Evolutionary conservation across 2,113 vertebrate genomes (phyloP).

Genomic region (Arvicanthis niloticus): DNA sequence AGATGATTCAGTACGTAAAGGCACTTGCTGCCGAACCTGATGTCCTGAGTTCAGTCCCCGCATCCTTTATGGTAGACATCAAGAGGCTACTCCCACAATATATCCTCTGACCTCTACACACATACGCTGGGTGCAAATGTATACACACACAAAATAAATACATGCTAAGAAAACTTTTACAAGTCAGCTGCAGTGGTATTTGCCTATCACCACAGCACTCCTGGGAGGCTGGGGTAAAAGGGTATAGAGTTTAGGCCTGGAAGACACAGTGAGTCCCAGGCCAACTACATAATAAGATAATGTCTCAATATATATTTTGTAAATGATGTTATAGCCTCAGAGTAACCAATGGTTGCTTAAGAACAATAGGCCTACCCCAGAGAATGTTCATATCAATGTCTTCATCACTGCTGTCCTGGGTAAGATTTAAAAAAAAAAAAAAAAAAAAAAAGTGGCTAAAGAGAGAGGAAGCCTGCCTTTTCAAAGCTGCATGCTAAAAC

Average conservation of each 20-base stretch:
- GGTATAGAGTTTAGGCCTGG: background rate
- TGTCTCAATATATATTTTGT: background rate
- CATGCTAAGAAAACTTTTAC: no score
- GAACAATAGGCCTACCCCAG: background rate
- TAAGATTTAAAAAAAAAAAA: background rate
- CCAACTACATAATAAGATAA: background rate
- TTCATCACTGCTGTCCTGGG: background rate
- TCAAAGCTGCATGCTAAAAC: constrained; percentile 20
- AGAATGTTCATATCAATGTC: background rate
- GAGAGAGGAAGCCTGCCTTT: background rate
- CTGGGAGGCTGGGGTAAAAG: background rate
- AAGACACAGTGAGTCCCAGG: background rate
- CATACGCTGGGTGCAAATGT: background rate
- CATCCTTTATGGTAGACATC: background rate
- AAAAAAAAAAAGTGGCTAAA: background rate
- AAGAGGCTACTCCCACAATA: background rate
- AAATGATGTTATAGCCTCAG: background rate
- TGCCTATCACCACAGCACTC: background rate
- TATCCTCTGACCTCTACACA: background rate
- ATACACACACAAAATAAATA: background rate
- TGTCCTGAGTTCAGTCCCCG: background rate
- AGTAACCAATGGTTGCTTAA: background rate
- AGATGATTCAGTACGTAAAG: background rate
- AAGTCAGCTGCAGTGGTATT: background rate
- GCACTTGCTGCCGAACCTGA: background rate